Conservation (phyloP, 2,888 invertebrate genomes). For the Parnassius glacialis region DNA sequence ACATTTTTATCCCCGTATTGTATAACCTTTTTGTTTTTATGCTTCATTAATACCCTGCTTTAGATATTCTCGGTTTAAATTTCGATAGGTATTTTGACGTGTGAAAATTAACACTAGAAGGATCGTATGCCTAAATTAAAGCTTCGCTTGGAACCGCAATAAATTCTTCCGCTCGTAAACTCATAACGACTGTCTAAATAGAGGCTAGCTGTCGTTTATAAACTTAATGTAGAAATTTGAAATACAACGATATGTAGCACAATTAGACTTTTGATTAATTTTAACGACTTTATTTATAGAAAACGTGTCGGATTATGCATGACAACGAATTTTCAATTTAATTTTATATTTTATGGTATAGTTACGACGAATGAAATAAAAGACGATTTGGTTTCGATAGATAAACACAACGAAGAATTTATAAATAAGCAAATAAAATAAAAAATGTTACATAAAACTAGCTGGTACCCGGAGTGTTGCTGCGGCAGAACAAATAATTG, state of each 20-base stretch:
- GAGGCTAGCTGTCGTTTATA: slow-evolving; percentile 70
- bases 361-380: no score
- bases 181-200: slow-evolving; percentile 76
- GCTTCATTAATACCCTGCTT: slow-evolving; percentile 7
- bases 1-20: slow-evolving; percentile 33
- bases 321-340: no score
- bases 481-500: no score
- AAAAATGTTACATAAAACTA: no score
- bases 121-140: slow-evolving; percentile 75
- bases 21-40: slow-evolving; percentile 12
- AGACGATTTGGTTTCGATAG: no score
- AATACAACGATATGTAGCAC: slow-evolving; percentile 46
- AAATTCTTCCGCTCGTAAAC: slow-evolving; percentile 74
- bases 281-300: slow-evolving; percentile 24
- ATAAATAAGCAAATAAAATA: no score
- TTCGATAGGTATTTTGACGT: slow-evolving; percentile 44
- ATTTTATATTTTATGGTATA: no score
- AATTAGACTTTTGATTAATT: slow-evolving; percentile 50
- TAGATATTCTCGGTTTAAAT: slow-evolving; percentile 1
- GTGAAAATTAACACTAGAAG: slow-evolving; percentile 69
- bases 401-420: no score
- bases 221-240: slow-evolving; percentile 60
- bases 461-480: no score
- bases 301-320: not conserved
- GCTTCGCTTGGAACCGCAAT: slow-evolving; percentile 60